Base-by-base conservation (phyloP, 2,888 invertebrate genomes). In the Metacarcinus magister region DNA sequence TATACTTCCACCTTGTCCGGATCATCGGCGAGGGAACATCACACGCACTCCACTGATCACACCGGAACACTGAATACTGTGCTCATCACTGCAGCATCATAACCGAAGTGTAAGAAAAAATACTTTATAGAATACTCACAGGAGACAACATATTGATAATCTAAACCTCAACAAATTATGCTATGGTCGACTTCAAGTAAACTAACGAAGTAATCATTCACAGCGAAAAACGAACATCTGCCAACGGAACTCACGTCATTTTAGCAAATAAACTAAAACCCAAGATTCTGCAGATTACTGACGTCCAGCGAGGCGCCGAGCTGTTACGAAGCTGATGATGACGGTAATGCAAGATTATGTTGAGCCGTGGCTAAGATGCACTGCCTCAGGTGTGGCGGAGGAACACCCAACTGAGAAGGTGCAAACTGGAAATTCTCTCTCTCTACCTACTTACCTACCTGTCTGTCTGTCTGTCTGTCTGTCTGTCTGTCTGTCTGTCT, bases 391-490 rank as follows among this genome's bases (percentile, higher is more conserved):
- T 75, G 75, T 75, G 75, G n/a, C 28, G 75, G 28, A 28, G 75
- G 28, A 75, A 75, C 8, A 75, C 1, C n/a, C 28, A 75, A 8
- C 28, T 28, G 60, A 60, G 23, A 60, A 60, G 23, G 60, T 39
- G 39, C 39, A 39, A 0, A 60, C 19, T 60, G 23, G 23, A 13
- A 75, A 7, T 4, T 75, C 28, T 28, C 75, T 19, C 39, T 87
- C 87, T 39, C 39, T 87, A 32, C 39, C 87, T 87, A 39, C 39
- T 39, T 39, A 39, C 0, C 87, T 87, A 32, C 39, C 87, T 87
- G 16, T 87, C 87, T 87, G 16, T 87, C 87, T 87, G 16, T 87
- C 87, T 87, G 39, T 87, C 87, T 87, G 39, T 87, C 87, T 87
- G 39, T 87, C 87, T 87, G 39, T 87, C 87, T 87, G 39, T 87